Evolutionary conservation across 2,888 invertebrate genomes (phyloP), one percentile per base, ranked within the genome.

Genomic region (Rotaria magnacalcarata): DNA sequence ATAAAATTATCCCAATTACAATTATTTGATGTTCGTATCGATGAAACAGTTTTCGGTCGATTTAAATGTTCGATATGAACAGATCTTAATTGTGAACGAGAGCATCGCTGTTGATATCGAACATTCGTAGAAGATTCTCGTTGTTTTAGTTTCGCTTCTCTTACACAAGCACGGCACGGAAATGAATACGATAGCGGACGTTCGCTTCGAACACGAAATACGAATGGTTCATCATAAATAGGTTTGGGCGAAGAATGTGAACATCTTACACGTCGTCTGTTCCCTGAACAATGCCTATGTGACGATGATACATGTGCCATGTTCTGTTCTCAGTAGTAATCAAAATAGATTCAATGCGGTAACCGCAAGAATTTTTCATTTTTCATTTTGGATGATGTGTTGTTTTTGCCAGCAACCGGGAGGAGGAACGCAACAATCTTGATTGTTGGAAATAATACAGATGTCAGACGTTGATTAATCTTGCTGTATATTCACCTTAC

Each of bases 1-100:
- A 67, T 67, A 47, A 80, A 80, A 80, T 80, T 80, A 47, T 80
- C 14, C 80, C 80, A 80, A 47, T 43, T 80, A n/a, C 47, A 47
- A 24, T 7, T 19, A 10, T 8, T 24, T 80, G 47, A 21, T 47
- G 24, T 47, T 80, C 43, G 27, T 27, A 34, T 3, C 14, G 34
- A 67, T 34, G 67, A 19, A 34, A 24, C 19, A 67, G 67, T 80
- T 80, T 7, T 80, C n/a, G 80, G 47, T 80, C 80, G 80, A 80
- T 14, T 43, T 3, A 7, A 16, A 34, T 6, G 6, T 67, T n/a
- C 24, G 8, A 14, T n/a, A n/a, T 47, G 24, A 47, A n/a, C 7
- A 14, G 80, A 24, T 43, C 3, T 47, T 47, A n/a, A n/a, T 80
- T 47, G 67, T 34, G 34, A 67, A 67, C 67, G 67, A 34, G 67